A percentile compares a stretch with the other conserved stretches of the same genome.
These are phyloP conservation scores for Spinus olivaceus DNA, from an alignment of 2,797 vertebrate species.

Conservation along the genomic window DNA sequence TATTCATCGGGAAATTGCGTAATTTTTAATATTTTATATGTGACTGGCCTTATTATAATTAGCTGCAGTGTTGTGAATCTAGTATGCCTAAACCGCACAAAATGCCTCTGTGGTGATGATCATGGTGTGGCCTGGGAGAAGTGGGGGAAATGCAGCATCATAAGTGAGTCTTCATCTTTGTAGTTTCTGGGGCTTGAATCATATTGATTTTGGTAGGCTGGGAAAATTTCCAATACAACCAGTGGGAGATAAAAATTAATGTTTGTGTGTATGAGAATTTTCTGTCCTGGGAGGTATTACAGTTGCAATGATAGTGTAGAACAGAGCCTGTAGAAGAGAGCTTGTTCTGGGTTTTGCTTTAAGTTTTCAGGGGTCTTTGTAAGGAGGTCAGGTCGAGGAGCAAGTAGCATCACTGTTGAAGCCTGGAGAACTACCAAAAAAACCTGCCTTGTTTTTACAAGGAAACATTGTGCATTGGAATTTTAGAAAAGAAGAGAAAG, in stretches of 20 bases:
- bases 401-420: not conserved
- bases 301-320: rapidly evolving
- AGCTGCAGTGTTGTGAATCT: not conserved
- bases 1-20: not conserved
- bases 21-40: not conserved
- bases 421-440: not conserved
- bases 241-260: not conserved
- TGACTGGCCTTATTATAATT: not conserved
- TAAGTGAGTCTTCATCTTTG: not conserved
- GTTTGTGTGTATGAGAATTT: not conserved
- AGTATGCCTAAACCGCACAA: not conserved
- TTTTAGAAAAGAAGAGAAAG: not conserved
- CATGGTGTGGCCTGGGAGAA: not conserved
- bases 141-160: not conserved
- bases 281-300: not conserved
- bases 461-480: not conserved
- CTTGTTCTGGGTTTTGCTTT: not conserved
- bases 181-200: not conserved
- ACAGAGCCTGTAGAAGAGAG: not conserved
- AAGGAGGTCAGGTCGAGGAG: not conserved
- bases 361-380: not conserved
- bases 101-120: not conserved
- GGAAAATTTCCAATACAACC: not conserved
- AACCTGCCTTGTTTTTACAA: not conserved
- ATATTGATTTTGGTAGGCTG: not conserved